These are phyloP conservation scores for Heliangelus exortis DNA, from an alignment of 2,797 vertebrate species.

Conservation along the genomic window DNA sequence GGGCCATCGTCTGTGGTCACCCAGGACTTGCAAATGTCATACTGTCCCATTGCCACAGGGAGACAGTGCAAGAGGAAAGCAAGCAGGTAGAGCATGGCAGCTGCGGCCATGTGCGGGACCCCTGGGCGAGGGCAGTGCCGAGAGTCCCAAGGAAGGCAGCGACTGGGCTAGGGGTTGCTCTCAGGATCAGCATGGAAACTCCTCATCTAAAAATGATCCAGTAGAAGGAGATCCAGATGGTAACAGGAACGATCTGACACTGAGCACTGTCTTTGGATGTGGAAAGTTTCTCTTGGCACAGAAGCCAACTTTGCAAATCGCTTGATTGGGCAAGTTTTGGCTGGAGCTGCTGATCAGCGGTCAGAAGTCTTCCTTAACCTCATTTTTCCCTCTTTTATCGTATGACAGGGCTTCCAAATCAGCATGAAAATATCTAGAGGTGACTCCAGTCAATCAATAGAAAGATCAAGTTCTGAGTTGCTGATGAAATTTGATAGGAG, in stretches of 20 bases:
- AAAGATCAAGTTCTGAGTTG: conserved; percentile 74
- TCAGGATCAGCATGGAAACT: conserved; percentile 85
- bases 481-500: conserved; percentile 77
- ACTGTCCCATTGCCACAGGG: conserved; percentile 87
- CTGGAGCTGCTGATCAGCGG: conserved; percentile 62
- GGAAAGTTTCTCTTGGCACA: neutral
- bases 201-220: conserved; percentile 59
- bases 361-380: conserved; percentile 68
- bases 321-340: conserved; percentile 45
- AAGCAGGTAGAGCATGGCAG: conserved; percentile 88
- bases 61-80: conserved; percentile 83
- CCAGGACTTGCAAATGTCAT: conserved; percentile 97
- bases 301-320: conserved; percentile 38
- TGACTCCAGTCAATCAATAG: conserved; percentile 74
- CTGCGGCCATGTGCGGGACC: conserved; percentile 48
- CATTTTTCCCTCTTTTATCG: neutral
- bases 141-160: conserved; percentile 76
- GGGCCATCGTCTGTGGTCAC: conserved; percentile 96
- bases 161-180: conserved; percentile 73
- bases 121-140: conserved; percentile 41
- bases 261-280: neutral
- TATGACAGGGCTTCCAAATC: conserved; percentile 60
- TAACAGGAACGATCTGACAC: neutral
- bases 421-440: conserved; percentile 73
- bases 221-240: neutral